A percentile compares a stretch with the other conserved stretches of the same genome.
These are phyloP conservation scores for Drosophila lowei DNA, from an alignment of 1,140 invertebrate species.

Conservation along the genomic window DNA sequence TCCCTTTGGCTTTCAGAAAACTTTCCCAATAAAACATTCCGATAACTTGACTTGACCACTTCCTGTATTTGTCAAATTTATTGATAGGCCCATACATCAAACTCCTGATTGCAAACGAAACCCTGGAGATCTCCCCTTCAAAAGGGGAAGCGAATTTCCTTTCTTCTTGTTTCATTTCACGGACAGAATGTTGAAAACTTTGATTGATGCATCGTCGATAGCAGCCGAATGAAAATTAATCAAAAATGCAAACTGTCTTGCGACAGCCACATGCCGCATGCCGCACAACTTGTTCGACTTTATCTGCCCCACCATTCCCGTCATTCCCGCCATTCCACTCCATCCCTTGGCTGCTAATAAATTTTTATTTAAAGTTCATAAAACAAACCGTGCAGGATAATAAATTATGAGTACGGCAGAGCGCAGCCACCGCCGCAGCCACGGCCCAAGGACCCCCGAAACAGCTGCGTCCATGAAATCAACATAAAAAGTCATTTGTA, in stretches of 20 bases:
- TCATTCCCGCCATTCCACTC: neutral
- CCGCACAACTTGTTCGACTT: slow-evolving; percentile 48
- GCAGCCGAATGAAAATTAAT: slow-evolving; percentile 45
- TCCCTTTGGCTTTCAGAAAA: neutral
- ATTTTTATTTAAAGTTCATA: slow-evolving; percentile 77
- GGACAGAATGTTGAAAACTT: slow-evolving; percentile 55
- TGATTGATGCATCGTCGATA: slow-evolving; percentile 63
- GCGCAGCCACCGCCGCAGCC: neutral
- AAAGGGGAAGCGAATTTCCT: slow-evolving; percentile 1
- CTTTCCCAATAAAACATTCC: neutral
- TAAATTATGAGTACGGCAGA: slow-evolving; percentile 63
- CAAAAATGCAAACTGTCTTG: slow-evolving; percentile 59
- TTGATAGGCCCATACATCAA: slow-evolving; percentile 48
- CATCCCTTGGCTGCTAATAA: slow-evolving; percentile 50
- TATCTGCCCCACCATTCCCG: slow-evolving; percentile 15
- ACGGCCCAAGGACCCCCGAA: slow-evolving; percentile 15
- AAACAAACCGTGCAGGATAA: slow-evolving; percentile 68
- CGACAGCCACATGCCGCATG: slow-evolving; percentile 46
- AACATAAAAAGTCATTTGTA: slow-evolving; percentile 80
- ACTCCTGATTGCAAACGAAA: neutral
- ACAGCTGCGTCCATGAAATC: slow-evolving; percentile 77
- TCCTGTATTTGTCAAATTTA: slow-evolving; percentile 39
- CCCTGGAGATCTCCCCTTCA: neutral
- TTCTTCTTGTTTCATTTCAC: slow-evolving; percentile 29
- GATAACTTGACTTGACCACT: slow-evolving; percentile 34